These are phyloP conservation scores for Enteromius trimaculatus DNA, from an alignment of 2,797 vertebrate species.

Conservation along the genomic window DNA sequence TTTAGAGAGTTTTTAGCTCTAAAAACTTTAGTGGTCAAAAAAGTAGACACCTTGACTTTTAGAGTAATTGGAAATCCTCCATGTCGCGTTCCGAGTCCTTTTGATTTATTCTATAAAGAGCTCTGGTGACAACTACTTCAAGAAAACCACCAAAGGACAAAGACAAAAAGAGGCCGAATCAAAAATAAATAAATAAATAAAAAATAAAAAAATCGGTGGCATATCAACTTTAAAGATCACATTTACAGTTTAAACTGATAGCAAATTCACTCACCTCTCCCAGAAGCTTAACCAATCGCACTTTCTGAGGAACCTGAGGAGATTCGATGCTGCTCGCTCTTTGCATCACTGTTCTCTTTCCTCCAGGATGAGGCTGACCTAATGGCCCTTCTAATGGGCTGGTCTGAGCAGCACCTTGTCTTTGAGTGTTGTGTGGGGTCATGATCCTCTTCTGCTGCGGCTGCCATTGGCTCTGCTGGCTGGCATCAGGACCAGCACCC, in stretches of 20 bases:
- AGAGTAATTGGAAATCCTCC: conserved; percentile 57
- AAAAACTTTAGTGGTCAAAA: conserved; percentile 62
- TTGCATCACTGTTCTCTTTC: conserved; percentile 97
- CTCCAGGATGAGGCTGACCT: conserved; percentile 72
- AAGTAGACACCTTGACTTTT: conserved; percentile 69
- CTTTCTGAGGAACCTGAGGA: conserved; percentile 88
- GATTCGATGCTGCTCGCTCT: conserved; percentile 78
- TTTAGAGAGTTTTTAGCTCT: conserved; percentile 71
- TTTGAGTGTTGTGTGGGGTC: conserved; percentile 73
- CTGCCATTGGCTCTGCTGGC: conserved; percentile 73
- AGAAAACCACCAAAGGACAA: conserved; percentile 37
- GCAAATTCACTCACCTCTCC: conserved; percentile 85
- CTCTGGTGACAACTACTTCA: conserved; percentile 46
- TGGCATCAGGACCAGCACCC: conserved; percentile 71
- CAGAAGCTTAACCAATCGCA: conserved; percentile 92
- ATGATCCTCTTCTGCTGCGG: conserved; percentile 75
- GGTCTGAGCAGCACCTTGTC: conserved; percentile 63
- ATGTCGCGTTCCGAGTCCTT: conserved; percentile 36
- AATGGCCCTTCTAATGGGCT: conserved; percentile 57
- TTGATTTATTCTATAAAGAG: conserved; percentile 37
- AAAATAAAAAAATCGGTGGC: not conserved
- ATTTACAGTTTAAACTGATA: conserved; percentile 46
- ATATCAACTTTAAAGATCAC: conserved; percentile 54
- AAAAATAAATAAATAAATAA: too few species aligned
- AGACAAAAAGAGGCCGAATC: conserved; percentile 45